Percentiles rank a stretch among this genome's conserved stretches.
Evolutionary conservation across 2,113 vertebrate genomes (phyloP).

Genomic region (Phalacrocorax aristotelis): DNA sequence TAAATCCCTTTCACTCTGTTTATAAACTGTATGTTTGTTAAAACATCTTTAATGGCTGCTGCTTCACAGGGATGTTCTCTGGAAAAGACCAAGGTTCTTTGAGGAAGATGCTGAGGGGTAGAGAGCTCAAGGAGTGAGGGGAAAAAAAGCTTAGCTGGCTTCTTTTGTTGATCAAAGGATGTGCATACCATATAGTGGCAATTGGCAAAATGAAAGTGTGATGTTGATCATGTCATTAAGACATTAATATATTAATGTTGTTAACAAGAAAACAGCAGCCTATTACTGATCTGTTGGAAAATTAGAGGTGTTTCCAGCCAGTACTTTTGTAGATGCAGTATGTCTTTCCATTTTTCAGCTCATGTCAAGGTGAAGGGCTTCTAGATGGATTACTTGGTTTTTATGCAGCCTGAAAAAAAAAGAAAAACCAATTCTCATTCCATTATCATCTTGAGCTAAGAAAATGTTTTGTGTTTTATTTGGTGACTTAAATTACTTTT

Average conservation of each 20-base stretch:
- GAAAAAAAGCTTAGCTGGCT: fast-evolving
- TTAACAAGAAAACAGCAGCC: neutral
- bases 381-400: neutral
- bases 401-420: neutral
- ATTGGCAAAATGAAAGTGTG: neutral
- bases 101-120: neutral
- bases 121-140: neutral
- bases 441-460: neutral
- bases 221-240: neutral
- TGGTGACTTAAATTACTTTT: neutral
- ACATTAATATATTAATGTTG: neutral
- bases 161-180: neutral
- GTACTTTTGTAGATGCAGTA: neutral
- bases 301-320: neutral
- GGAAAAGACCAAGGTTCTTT: neutral
- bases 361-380: neutral
- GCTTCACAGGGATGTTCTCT: neutral
- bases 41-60: neutral
- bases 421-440: neutral
- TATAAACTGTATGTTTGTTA: neutral
- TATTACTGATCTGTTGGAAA: neutral
- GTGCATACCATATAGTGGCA: neutral
- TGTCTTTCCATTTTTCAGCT: neutral
- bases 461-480: neutral
- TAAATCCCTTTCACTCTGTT: neutral